A percentile compares a stretch with the other conserved stretches of the same genome.
Conservation (phyloP, 2,888 invertebrate genomes). For the Cosmia pyralina region DNA sequence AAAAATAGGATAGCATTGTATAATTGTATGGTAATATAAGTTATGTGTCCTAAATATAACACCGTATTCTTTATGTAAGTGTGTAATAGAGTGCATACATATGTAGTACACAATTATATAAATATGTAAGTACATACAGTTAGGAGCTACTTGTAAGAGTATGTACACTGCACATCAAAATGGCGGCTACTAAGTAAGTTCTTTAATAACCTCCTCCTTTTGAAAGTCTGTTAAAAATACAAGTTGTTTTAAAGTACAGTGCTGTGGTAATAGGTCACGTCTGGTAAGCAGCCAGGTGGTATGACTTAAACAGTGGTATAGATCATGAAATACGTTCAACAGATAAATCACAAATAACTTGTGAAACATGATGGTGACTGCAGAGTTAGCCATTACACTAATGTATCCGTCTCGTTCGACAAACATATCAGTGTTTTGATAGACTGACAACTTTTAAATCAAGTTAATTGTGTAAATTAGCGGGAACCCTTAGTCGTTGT, state of each 20-base stretch:
- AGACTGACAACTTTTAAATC: background rate
- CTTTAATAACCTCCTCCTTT: no score
- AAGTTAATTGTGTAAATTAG: constrained; percentile 1
- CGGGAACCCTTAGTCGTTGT: background rate
- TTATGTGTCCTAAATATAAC: background rate
- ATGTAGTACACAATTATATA: constrained; percentile 8
- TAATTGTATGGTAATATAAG: constrained; percentile 4
- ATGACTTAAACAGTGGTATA: background rate
- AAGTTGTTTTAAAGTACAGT: constrained; percentile 23
- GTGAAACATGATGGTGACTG: background rate
- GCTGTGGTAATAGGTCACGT: background rate
- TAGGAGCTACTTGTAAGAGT: constrained; percentile 17
- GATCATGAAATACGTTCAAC: background rate
- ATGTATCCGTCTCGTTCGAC: background rate
- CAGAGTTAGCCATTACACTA: background rate
- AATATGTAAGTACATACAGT: constrained; percentile 31
- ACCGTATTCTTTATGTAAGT: background rate
- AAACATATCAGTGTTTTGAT: background rate
- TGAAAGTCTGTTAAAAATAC: constrained; percentile 19
- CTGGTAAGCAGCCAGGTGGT: background rate
- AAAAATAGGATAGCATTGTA: background rate
- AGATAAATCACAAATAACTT: background rate
- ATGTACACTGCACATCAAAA: constrained; percentile 15
- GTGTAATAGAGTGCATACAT: background rate
- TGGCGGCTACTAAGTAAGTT: constrained; percentile 44